Evolutionary conservation across 2,888 invertebrate genomes (phyloP), one percentile per base, ranked within the genome.

Genomic region (Endotricha flammealis): DNA sequence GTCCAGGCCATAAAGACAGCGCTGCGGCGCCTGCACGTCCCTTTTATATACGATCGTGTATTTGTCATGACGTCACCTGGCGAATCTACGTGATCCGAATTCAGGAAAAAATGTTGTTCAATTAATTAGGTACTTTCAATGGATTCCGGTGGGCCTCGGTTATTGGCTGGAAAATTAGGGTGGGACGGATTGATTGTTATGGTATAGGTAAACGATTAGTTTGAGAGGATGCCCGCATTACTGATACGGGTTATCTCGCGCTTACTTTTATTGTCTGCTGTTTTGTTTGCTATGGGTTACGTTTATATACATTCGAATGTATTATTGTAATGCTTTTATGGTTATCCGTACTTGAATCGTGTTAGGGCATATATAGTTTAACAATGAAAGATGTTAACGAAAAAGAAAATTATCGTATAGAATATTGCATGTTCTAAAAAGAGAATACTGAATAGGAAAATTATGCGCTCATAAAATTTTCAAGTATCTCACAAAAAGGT

Each of bases 91-190:
- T 68, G 77, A 70, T 65, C 58, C 56, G 67, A 58, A 62, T 76
- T 45, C 34, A 30, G 48, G 58, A 56, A 78, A 72, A 76, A 76
- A 76, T 76, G 68, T 64, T 64, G 57, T 57, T 61, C 75, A 71
- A 78, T 79, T 78, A 79, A 79, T 80, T 74, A 75, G 66, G 61
- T 59, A 72, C 71, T 76, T 72, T 66, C 64, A 68, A 75, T 69
- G 75, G 76, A 73, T 75, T 69, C 63, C 56, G 61, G 56, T 51
- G 56, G 62, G 54, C 44, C 42, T 48, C 54, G 61, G 66, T 69
- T 72, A 77, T 76, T 74, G 73, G 70, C 58, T 67, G 67, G 71
- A 70, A 73, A 74, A 75, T 71, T 66, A 72, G 67, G 65, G 64
- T 55, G 48, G 57, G 50, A 48, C 46, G 59, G 64, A 75, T 76